Conservation (phyloP, 37 sponge, comb jelly and placozoan genomes). For the Lycopodina hypogea region DNA sequence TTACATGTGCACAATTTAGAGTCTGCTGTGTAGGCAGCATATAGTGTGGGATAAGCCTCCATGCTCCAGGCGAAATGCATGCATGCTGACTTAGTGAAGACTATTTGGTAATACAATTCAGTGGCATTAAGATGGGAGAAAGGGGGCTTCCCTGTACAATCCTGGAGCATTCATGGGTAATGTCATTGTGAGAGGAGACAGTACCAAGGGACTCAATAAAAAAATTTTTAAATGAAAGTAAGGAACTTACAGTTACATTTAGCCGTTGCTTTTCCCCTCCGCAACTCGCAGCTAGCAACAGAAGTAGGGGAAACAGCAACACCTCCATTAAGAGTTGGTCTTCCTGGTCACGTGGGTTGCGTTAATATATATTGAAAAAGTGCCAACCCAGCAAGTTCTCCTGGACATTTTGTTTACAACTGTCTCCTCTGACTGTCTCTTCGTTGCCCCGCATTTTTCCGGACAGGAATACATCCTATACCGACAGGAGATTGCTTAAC, state of each 20-base stretch:
- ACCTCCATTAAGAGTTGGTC: not conserved
- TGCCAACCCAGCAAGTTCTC: not conserved
- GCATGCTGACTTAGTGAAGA: not conserved
- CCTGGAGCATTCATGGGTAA: not conserved
- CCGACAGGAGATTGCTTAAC: too few relatives aligned
- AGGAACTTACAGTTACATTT: not conserved
- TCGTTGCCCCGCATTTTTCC: too few relatives aligned
- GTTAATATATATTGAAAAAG: not conserved
- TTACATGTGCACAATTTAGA: not conserved
- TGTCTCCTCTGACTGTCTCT: too few relatives aligned
- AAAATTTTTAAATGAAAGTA: not conserved
- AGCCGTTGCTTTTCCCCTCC: not conserved
- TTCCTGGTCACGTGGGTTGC: not conserved
- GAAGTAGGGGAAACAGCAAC: not conserved
- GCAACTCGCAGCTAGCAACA: not conserved
- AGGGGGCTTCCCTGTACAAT: not conserved
- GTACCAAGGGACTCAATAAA: not conserved
- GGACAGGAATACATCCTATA: too few relatives aligned
- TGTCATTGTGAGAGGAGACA: not conserved
- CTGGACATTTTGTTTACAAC: too few relatives aligned
- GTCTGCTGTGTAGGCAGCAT: constrained; percentile 8
- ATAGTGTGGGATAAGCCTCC: constrained; percentile 37
- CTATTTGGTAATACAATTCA: constrained; percentile 1
- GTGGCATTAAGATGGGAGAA: not conserved
- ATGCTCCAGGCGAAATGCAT: constrained; percentile 62